Percentiles rank a stretch among this genome's conserved stretches.
Evolutionary conservation across 2,888 invertebrate genomes (phyloP).

Genomic region (Cylloceria caligata): DNA sequence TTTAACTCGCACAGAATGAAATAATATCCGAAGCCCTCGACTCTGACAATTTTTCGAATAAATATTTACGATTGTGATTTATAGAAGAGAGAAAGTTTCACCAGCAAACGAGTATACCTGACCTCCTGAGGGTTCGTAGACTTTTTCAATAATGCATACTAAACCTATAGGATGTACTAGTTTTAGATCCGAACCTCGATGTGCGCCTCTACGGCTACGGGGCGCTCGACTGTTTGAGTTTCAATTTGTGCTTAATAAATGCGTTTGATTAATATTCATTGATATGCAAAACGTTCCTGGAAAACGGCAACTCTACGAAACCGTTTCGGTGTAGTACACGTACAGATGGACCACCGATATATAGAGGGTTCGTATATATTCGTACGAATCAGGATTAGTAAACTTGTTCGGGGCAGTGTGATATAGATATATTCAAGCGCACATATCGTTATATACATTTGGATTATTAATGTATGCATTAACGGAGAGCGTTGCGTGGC

Average conservation of each 20-base stretch:
- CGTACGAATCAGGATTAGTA: slow-evolving; percentile 43
- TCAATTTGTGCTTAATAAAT: slow-evolving; percentile 81
- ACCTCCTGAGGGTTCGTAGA: background rate
- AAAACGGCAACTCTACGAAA: slow-evolving; percentile 72
- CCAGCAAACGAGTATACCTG: background rate
- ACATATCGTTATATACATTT: background rate
- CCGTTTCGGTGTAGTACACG: slow-evolving; percentile 47
- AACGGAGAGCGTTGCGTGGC: slow-evolving; percentile 27
- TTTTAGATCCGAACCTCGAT: slow-evolving; percentile 29
- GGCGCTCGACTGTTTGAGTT: slow-evolving; percentile 74
- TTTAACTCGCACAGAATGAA: background rate
- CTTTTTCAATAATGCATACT: background rate
- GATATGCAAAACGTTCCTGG: slow-evolving; percentile 77
- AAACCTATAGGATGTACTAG: slow-evolving; percentile 11
- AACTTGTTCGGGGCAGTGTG: slow-evolving; percentile 31
- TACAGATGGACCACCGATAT: slow-evolving; percentile 15
- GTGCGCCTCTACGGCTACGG: slow-evolving; percentile 13
- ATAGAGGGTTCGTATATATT: slow-evolving; percentile 26
- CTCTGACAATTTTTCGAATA: background rate
- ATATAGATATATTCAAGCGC: slow-evolving; percentile 50
- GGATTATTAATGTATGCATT: slow-evolving; percentile 52
- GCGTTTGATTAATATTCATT: slow-evolving; percentile 81
- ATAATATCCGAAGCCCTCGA: slow-evolving; percentile 4
- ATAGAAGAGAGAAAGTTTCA: background rate
- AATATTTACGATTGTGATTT: background rate